Evolutionary conservation across 2,113 vertebrate genomes (phyloP).

Genomic region (Spheniscus mendiculus): DNA sequence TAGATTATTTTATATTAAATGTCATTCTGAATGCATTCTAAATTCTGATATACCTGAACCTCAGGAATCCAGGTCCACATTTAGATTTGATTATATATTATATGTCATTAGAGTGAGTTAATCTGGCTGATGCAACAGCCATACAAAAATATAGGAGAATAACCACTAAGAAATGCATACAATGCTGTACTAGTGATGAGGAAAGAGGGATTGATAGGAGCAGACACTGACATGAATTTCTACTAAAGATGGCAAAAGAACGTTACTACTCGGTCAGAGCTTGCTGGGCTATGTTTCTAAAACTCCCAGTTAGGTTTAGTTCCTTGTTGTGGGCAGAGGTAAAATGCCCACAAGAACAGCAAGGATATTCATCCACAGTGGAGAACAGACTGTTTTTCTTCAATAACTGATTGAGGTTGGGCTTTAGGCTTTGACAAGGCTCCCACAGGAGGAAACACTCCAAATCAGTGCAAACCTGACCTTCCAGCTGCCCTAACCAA

Average conservation of each 20-base stretch:
- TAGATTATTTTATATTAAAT: neutral
- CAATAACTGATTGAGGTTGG: accelerated
- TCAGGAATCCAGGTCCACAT: neutral
- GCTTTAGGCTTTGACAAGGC: neutral
- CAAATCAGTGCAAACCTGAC: no score
- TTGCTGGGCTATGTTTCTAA: neutral
- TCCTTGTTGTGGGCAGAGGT: neutral
- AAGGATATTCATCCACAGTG: neutral
- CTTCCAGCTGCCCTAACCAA: neutral
- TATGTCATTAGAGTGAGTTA: neutral
- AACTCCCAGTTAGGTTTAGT: neutral
- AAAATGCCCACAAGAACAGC: accelerated
- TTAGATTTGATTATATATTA: neutral
- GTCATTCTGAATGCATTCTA: neutral
- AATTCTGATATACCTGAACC: neutral
- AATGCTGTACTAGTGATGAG: neutral
- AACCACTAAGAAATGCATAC: neutral
- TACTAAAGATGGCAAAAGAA: neutral
- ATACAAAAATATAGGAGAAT: neutral
- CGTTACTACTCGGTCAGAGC: accelerated
- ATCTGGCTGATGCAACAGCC: neutral
- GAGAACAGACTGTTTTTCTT: neutral
- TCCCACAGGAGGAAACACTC: neutral
- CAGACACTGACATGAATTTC: neutral
- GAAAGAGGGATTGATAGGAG: neutral